Conservation (phyloP, 1,140 invertebrate genomes). For the Bombus turneri region DNA sequence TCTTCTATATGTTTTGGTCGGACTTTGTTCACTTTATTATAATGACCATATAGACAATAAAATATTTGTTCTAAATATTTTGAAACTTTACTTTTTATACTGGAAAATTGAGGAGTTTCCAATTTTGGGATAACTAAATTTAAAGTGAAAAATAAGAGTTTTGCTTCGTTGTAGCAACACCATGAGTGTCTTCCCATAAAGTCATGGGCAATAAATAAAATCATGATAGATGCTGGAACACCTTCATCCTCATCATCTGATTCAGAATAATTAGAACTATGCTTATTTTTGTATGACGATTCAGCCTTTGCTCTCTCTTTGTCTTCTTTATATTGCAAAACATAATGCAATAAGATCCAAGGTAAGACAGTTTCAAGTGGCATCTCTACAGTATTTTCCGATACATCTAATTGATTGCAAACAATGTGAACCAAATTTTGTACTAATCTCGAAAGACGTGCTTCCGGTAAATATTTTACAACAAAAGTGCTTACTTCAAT, state of each 20-base stretch:
- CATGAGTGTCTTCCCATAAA: constrained; percentile 89
- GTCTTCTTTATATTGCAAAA: constrained; percentile 86
- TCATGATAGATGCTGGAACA: constrained; percentile 89
- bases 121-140: constrained; percentile 88
- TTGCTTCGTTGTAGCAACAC: constrained; percentile 90
- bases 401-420: constrained; percentile 87
- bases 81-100: constrained; percentile 84
- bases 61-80: constrained; percentile 94
- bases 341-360: constrained; percentile 92
- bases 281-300: constrained; percentile 67
- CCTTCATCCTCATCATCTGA: constrained; percentile 84
- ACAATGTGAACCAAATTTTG: constrained; percentile 89
- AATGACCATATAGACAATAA: constrained; percentile 94
- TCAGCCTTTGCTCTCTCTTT: constrained; percentile 80
- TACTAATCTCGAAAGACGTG: constrained; percentile 85
- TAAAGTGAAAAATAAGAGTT: constrained; percentile 90
- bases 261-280: constrained; percentile 67
- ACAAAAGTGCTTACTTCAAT: constrained; percentile 83
- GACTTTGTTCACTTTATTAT: constrained; percentile 86
- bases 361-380: constrained; percentile 88
- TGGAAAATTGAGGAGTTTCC: constrained; percentile 82
- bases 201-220: constrained; percentile 93
- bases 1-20: constrained; percentile 89
- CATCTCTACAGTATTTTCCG: constrained; percentile 85
- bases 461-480: constrained; percentile 83